Evolutionary conservation across 2,113 vertebrate species (phyloP), one percentile per base, ranked within the genome.

Genomic region (Tinamus guttatus): DNA sequence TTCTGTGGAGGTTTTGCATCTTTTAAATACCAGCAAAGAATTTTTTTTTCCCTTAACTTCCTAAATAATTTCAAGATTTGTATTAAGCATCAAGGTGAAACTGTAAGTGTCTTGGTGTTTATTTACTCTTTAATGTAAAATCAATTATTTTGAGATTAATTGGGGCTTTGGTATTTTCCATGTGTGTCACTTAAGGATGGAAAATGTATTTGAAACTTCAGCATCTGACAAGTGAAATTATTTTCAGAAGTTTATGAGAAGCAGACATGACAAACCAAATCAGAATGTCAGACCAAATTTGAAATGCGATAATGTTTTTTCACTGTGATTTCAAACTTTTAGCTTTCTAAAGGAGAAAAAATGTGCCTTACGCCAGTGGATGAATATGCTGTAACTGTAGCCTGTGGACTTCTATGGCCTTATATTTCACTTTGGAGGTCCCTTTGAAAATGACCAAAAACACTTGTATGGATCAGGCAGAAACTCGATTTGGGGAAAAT

Each of bases 291-390:
- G 89, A 93, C 94, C 93, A 97, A 97, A 96, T 93, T 0, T 93
- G 65, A 96, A 81, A 95, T 45, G 65, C 38, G 32, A 49, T 68
- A 58, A 36, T 75, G 49, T 85, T 81, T 95, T 56, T 87, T 96
- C 97, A 97, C 97, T 98, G 96, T 98, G 97, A 97, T 81, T 88
- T 96, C 73, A 80, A 95, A 92, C 63, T 94, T 94, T 38, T 40
- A 97, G 89, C 96, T 70, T 84, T 95, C 75, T 93, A 90, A 71
- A 71, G 91, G 79, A 68, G 76, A 94, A 52, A 22, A 90, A 80
- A 38, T 51, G 96, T 98, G 98, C 98, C 97, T 98, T 98, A 98
- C 95, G 87, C 56, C 91, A 89, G 52, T 71, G 65, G 95, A 89
- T 80, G 34, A 95, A 84, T 59, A 93, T 60, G 79, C 81, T 93